Base-by-base conservation (phyloP, 2,113 vertebrate genomes). In the Shinisaurus crocodilurus region DNA sequence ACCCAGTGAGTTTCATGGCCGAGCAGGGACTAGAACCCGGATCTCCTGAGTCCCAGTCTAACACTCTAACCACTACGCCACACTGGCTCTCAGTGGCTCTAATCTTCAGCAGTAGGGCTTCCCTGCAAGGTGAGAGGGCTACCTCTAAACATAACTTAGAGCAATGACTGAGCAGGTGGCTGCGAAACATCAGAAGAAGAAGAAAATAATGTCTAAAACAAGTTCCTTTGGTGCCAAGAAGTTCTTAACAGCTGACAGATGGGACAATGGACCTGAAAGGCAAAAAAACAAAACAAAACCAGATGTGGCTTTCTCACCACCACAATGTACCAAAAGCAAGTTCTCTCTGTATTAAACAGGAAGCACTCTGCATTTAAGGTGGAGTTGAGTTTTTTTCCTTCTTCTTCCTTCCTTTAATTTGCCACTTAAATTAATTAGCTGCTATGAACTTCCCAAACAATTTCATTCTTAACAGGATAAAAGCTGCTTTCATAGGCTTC, bases 341-440 rank as follows among this genome's bases (percentile, higher is more conserved):
- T 45, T 69, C 48, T 90, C 90, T 90, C 75, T 85, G 83, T 90
- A 69, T 92, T 65, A 80, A 89, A 81, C 90, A 95, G 94, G 94
- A 95, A 94, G n/a, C 37, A 82, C 48, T 72, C 45, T 23, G 80
- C 9, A 8, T 25, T 89, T 85, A 90, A 90, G 82, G 54, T 79
- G 86, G 18, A 37, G 72, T 45, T 50, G 54, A 13, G 5, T 12
- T 40, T 75, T 63, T 89, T 89, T n/a, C 88, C 92, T 87, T 82
- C 82, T 82, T 63, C 88, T 90, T n/a, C 89, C 92, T 87, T 80
- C 74, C 88, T 63, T 94, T 89, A 76, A 2, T 88, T 43, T 7
- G 0, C 23, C 77, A 50, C 65, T 54, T 40, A 23, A 70, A 84
- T n/a, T 88, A 60, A 45, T 85, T 23, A 70, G 16, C 60, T 86